Evolutionary conservation across 2,797 vertebrate species (phyloP), one percentile per base, ranked within the genome.

Genomic region (Premnoplex brunnescens): DNA sequence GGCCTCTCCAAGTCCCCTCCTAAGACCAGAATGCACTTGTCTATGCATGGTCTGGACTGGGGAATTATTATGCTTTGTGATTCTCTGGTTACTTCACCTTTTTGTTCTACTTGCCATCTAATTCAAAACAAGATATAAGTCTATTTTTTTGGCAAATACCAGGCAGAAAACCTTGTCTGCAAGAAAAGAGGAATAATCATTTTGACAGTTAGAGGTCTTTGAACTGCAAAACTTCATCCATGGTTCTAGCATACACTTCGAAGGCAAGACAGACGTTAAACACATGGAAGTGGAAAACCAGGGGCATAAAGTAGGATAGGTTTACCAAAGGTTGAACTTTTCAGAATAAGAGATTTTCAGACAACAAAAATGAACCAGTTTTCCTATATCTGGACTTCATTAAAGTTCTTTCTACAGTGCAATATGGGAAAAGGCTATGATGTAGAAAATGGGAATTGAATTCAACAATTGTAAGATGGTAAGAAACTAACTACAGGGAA

Each of bases 351-450:
- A 55, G 30, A 69, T 81, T 88, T 93, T 80, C 69, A 89, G 80
- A 78, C 0, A 3, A 85, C 64, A 91, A 7, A 75, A 93, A 81
- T 52, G 19, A 85, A 51, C 15, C 14, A 48, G 7, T 78, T 93
- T 89, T 94, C 2, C 1, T 88, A 68, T 94, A 86, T 95, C 89
- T 94, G 91, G 85, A 88, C 88, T 90, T 93, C 73, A 93, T 94
- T 95, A 92, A 75, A 86, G 76, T 78, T 89, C 39, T 74, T 88
- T 88, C 68, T 88, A 68, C 64, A 72, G 72, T 72, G 64, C 78
- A 66, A 78, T 93, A 93, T 81, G 69, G 51, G 79, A 88, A 93
- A 91, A 75, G 27, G 58, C 83, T 78, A 59, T 41, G 58, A 55
- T 84, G 80, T 44, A 91, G 74, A 95, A 95, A 95, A 95, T 41